Conservation (phyloP, 2,888 invertebrate genomes). For the Hypolimnas misippus region DNA sequence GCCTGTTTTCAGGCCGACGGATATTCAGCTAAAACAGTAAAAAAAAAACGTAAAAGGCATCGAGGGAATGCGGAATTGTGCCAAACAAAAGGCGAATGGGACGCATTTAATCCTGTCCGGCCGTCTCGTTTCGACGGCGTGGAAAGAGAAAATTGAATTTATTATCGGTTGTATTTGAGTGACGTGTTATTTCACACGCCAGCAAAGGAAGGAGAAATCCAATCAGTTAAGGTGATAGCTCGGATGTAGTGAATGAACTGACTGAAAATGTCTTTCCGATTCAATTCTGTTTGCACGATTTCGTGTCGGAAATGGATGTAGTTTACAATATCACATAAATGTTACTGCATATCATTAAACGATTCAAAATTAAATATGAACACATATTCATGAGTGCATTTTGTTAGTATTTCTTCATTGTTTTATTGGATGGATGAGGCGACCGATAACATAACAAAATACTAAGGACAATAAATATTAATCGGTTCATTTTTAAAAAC, state of each 20-base stretch:
- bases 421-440: neutral
- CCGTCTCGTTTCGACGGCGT: conserved; percentile 64
- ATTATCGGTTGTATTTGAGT: conserved; percentile 82
- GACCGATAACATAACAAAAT: neutral
- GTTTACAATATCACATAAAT: conserved; percentile 28
- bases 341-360: neutral
- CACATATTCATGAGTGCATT: no score
- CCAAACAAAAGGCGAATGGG: conserved; percentile 78
- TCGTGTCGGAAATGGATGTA: conserved; percentile 26
- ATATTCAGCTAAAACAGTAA: conserved; percentile 50
- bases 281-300: conserved; percentile 40
- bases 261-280: conserved; percentile 71
- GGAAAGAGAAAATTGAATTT: conserved; percentile 81
- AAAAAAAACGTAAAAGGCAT: conserved; percentile 55
- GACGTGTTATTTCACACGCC: conserved; percentile 83
- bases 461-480: neutral
- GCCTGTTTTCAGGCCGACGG: conserved; percentile 35
- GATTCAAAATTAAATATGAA: neutral
- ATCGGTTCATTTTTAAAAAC: conserved; percentile 18
- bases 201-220: conserved; percentile 62
- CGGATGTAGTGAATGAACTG: conserved; percentile 59
- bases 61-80: conserved; percentile 62
- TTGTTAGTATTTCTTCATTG: neutral
- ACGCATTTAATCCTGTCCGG: conserved; percentile 80
- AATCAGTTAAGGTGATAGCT: conserved; percentile 76